A percentile compares a stretch with the other conserved stretches of the same genome.
These are phyloP conservation scores for Brachionus rubens DNA, from an alignment of 1,140 invertebrate genomes.

Conservation along the genomic window DNA sequence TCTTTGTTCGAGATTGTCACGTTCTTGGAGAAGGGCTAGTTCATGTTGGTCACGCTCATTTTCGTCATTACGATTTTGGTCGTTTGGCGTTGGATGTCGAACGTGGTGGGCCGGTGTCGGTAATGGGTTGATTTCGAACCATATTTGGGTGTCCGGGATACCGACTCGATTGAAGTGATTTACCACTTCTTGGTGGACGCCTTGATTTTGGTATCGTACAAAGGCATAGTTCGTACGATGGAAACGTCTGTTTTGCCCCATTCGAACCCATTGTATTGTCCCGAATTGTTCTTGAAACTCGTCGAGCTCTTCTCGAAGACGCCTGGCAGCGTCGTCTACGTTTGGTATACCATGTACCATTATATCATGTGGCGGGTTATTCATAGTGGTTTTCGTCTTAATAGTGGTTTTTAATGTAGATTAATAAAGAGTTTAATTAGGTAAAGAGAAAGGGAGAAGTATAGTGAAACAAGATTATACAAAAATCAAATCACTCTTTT, in stretches of 20 bases:
- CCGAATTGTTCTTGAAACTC: neutral
- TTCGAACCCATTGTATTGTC: neutral
- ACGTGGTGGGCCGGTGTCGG: neutral
- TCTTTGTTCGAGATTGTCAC: no score
- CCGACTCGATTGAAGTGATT: neutral
- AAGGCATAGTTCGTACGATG: neutral
- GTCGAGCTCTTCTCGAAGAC: neutral
- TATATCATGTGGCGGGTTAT: neutral
- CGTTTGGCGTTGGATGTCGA: neutral
- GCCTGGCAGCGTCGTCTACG: neutral
- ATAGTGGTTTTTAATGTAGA: neutral
- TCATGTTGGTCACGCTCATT: no score
- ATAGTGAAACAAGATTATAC: no score
- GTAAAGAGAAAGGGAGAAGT: no score
- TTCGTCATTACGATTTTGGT: neutral
- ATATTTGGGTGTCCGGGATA: neutral
- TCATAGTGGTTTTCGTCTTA: neutral
- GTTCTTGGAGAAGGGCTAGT: no score
- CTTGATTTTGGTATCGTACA: neutral
- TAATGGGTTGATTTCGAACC: neutral
- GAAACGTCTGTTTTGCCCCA: neutral
- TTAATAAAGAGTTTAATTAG: neutral
- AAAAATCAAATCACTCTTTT: no score
- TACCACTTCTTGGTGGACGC: neutral
- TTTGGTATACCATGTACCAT: conserved; percentile 17